Evolutionary conservation across 1,140 invertebrate species (phyloP), one percentile per base, ranked within the genome.

Genomic region (Limonius californicus): DNA sequence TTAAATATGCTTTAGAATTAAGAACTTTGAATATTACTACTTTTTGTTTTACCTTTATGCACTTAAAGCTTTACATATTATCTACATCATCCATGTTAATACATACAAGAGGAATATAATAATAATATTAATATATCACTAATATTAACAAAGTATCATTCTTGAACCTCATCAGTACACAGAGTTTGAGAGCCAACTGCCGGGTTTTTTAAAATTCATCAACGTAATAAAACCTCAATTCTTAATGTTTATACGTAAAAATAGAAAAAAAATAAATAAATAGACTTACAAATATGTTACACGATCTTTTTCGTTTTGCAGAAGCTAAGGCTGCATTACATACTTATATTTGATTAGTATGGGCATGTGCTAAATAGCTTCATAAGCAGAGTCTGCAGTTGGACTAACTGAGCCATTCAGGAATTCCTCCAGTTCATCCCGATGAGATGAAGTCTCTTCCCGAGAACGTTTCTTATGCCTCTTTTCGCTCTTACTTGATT

Each of bases 361-460:
- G 15, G 60, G 50, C 57, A 65, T 63, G 21, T 61, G 70, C 72
- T 78, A 80, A 61, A 85, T 81, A 59, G 82, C 81, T 72, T 85
- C 83, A 61, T 85, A 85, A 53, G 82, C 82, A 32, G 77, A 68
- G 59, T 83, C 82, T 21, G 81, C 70, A 4, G 68, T 70, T 43
- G 75, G 70, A 68, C 76, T 72, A 1, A 70, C 68, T n/a, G 81
- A 72, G 8, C 83, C 83, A 71, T 84, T 84, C 1, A 87, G 76
- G 73, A 89, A 89, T 67, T 87, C 85, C 69, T 88, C 87, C 4
- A 88, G 73, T 69, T 85, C 86, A 60, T 83, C 82, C 43, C 77
- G 74, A 61, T 80, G 76, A 19, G 75, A 79, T 61, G 68, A 63
- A 14, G 65, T 65, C 45, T 75, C 75, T 39, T 73, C 71, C 42